Percentiles rank a stretch among this genome's conserved stretches.
These are phyloP conservation scores for Idaea aversata DNA, from an alignment of 2,888 invertebrate species.

Conservation along the genomic window DNA sequence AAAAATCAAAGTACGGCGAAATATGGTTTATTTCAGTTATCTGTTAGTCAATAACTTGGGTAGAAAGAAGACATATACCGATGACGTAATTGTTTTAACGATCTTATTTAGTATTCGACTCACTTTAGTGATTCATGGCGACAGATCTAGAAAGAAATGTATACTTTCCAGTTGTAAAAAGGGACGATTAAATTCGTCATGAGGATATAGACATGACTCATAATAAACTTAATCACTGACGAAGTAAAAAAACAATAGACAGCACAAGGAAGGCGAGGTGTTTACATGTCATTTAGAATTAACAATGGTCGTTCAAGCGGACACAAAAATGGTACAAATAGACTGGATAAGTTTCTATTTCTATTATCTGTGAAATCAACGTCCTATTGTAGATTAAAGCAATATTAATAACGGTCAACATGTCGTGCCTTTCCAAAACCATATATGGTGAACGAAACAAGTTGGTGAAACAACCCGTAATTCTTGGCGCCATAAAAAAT, in stretches of 20 bases:
- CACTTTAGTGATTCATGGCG: not conserved
- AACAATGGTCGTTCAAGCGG: constrained; percentile 13
- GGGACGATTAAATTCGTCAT: constrained; percentile 12
- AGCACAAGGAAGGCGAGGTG: not conserved
- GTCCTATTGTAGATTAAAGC: constrained; percentile 53
- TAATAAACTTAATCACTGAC: constrained; percentile 10
- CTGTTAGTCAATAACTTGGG: not conserved
- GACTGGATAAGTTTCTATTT: constrained; percentile 4
- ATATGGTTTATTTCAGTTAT: not conserved
- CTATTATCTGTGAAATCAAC: constrained; percentile 50
- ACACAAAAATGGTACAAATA: constrained; percentile 8
- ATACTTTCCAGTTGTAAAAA: constrained; percentile 8
- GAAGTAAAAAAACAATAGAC: constrained; percentile 12
- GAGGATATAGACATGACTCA: constrained; percentile 17
- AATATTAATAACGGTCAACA: constrained; percentile 47
- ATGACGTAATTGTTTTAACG: not conserved
- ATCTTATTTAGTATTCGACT: too few species aligned
- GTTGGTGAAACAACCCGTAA: constrained; percentile 45
- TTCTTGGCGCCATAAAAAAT: constrained; percentile 55
- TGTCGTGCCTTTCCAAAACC: constrained; percentile 63
- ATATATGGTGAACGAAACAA: constrained; percentile 55
- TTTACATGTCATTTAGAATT: constrained; percentile 7
- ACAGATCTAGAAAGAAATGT: not conserved
- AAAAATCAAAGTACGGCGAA: not conserved
- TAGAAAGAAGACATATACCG: not conserved